Evolutionary conservation across 2,797 vertebrate species (phyloP).

Genomic region (Chaetophractus vellerosus): DNA sequence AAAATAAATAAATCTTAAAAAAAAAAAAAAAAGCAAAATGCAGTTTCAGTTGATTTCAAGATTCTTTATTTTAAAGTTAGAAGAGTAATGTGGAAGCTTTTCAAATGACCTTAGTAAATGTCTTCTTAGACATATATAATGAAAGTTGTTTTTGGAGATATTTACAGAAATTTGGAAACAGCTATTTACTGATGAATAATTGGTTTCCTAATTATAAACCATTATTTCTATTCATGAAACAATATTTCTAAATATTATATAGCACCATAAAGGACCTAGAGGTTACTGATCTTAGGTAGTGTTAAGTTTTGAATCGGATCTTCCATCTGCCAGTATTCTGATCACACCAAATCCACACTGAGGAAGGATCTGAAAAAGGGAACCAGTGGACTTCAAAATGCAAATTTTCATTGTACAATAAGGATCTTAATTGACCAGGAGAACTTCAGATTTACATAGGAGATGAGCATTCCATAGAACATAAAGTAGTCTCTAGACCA

Average conservation of each 20-base stretch:
- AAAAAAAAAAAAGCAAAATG: too few species aligned
- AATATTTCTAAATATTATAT: conserved; percentile 39
- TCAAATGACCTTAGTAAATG: too few species aligned
- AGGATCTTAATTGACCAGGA: not conserved
- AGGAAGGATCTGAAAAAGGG: not conserved
- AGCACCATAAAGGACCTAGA: not conserved
- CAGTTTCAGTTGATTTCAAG: too few species aligned
- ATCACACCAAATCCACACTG: not conserved
- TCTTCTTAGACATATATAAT: too few species aligned
- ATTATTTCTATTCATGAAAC: not conserved
- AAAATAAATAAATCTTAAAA: too few species aligned
- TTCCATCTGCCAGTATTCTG: not conserved
- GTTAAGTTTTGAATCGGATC: not conserved
- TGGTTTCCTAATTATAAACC: conserved; percentile 62
- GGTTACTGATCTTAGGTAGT: not conserved
- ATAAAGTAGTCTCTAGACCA: not conserved
- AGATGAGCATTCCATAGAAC: not conserved
- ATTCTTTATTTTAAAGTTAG: too few species aligned
- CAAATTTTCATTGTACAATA: not conserved
- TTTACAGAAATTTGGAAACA: conserved; percentile 19
- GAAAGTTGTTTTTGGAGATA: conserved; percentile 9
- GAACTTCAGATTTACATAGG: not conserved
- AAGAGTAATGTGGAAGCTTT: too few species aligned
- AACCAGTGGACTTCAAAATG: conserved; percentile 4
- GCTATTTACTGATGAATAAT: conserved; percentile 40